phyloP scores from a whole-genome alignment of 2,888 invertebrate species.

The Lepidocyrtinus sp. region DNA sequence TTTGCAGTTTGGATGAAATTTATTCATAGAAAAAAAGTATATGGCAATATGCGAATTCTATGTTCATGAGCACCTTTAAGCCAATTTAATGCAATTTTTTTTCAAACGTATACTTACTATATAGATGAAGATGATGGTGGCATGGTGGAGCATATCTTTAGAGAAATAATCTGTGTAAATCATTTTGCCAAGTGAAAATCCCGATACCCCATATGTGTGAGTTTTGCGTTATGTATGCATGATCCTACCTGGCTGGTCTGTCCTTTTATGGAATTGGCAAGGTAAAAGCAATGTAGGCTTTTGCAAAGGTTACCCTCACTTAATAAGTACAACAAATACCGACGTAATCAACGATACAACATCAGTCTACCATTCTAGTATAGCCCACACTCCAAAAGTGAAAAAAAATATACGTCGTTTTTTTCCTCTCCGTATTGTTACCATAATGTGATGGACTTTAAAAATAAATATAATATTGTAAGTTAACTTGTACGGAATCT shows the following conservation, averaged over 20 bases:
- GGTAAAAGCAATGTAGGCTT: conserved; percentile 70
- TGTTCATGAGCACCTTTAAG: neutral
- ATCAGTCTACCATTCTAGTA: neutral
- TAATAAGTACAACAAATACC: conserved; percentile 58
- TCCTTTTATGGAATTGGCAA: conserved; percentile 70
- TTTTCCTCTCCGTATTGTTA: too few species aligned
- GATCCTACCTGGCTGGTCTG: conserved; percentile 48
- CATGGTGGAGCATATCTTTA: neutral
- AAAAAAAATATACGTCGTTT: too few species aligned
- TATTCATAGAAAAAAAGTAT: conserved; percentile 10
- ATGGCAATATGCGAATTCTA: neutral
- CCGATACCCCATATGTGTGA: conserved; percentile 38
- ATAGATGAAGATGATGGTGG: neutral
- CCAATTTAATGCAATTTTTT: conserved; percentile 1
- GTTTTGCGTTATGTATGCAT: neutral
- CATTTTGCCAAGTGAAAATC: conserved; percentile 56
- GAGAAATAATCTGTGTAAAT: conserved; percentile 48
- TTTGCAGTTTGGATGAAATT: neutral
- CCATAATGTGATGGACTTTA: too few species aligned
- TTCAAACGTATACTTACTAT: neutral
- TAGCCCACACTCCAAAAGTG: conserved; percentile 7
- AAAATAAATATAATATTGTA: too few species aligned
- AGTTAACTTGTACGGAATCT: too few species aligned
- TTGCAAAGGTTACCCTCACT: conserved; percentile 67
- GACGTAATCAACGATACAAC: conserved; percentile 48